Evolutionary conservation across 2,888 invertebrate species (phyloP).

Genomic region (Dynastes grantii): DNA sequence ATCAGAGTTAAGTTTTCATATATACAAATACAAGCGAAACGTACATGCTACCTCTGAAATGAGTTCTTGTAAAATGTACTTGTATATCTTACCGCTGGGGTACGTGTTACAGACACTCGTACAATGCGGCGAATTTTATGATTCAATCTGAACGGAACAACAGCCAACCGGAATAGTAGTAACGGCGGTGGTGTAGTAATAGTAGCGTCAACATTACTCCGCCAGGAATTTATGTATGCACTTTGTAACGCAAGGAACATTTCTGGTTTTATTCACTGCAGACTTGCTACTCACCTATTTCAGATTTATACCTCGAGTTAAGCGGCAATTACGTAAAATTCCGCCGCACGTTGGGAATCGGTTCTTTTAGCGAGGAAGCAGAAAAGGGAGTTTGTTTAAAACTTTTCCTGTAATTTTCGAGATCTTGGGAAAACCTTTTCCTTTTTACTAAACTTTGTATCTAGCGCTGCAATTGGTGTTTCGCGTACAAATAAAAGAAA

Average conservation of each 20-base stretch:
- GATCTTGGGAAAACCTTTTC: neutral
- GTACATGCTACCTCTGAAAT: conserved; percentile 7
- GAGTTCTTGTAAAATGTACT: conserved; percentile 31
- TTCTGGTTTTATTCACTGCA: conserved; percentile 34
- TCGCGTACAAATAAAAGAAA: no score
- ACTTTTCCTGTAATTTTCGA: no score
- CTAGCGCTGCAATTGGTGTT: no score
- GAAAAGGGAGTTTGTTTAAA: neutral
- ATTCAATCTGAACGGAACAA: conserved; percentile 43
- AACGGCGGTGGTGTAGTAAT: conserved; percentile 5
- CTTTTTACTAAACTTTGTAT: neutral
- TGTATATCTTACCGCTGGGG: conserved; percentile 12
- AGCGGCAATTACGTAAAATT: conserved; percentile 33
- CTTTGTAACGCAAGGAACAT: conserved; percentile 39
- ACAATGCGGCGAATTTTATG: conserved; percentile 40
- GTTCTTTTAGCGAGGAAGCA: neutral
- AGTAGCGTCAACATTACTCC: conserved; percentile 22
- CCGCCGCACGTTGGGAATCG: neutral
- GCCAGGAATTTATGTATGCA: conserved; percentile 35
- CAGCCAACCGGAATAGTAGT: conserved; percentile 21
- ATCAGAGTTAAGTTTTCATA: conserved; percentile 1
- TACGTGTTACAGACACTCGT: conserved; percentile 31
- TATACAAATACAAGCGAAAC: neutral
- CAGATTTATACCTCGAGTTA: conserved; percentile 35
- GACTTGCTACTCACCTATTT: conserved; percentile 25